Evolutionary conservation across 2,113 vertebrate species (phyloP), one percentile per base, ranked within the genome.

Genomic region (Fulica atra): DNA sequence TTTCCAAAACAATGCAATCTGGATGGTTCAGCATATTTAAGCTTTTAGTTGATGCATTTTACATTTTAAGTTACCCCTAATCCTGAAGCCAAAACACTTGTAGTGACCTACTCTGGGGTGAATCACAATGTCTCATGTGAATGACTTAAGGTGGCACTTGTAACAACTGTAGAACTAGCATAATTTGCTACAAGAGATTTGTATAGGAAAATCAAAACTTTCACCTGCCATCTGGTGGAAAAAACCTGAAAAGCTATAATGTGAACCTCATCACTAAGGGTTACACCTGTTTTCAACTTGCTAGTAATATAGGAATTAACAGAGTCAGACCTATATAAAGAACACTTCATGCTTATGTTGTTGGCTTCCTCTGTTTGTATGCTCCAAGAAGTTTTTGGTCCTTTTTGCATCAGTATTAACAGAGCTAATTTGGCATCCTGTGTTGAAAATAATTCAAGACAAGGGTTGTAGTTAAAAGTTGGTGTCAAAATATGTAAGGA

Each of bases 181-280:
- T 44, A 48, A 84, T 57, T 88, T 90, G 5, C 38, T 81, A 4
- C 36, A 64, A 29, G 5, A 16, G 53, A 60, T 61, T 92, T 91
- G 16, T 50, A 1, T 61, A 84, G 69, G 61, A 33, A 95, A 95
- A 81, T 31, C 17, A 76, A 94, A 92, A 79, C 48, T 96, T 96
- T 71, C 80, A 95, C 92, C 95, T 96, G 95, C 95, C 95, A 96
- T 92, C 95, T 96, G 95, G 83, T 94, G 93, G 95, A 50, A 95
- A 94, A 92, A 68, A 72, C 0, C 21, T 42, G 90, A 88, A 96
- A 88, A 86, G 57, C 69, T 64, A 1, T 85, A 81, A 48, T 48
- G 44, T 86, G 85, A 86, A 71, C 54, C 6, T 77, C 9, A 4
- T 40, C 61, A 31, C 11, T 42, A 25, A 63, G 20, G 31, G 12